Conservation (phyloP, 2,113 vertebrate species). For the Megaceryle torquata region DNA sequence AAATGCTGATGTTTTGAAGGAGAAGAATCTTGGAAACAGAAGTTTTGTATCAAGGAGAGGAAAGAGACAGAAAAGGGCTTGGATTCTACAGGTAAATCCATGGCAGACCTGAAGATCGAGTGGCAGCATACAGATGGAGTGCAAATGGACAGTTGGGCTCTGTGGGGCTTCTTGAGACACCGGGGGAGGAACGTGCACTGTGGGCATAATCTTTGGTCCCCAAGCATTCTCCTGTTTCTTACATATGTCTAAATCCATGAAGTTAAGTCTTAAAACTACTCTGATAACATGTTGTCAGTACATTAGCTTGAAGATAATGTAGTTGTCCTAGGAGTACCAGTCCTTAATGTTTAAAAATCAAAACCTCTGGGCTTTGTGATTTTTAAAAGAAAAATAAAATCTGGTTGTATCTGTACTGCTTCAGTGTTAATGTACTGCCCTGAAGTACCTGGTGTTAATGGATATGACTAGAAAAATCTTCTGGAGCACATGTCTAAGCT, state of each 20-base stretch:
- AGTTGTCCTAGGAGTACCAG: neutral
- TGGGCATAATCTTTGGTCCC: neutral
- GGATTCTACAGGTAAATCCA: neutral
- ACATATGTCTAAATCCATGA: fast-evolving
- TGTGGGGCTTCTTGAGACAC: fast-evolving
- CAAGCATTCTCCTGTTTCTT: neutral
- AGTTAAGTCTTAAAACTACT: neutral
- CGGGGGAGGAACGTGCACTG: fast-evolving
- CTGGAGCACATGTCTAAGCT: neutral
- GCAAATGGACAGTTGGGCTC: neutral
- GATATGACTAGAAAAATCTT: neutral
- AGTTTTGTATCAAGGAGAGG: neutral
- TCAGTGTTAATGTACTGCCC: neutral
- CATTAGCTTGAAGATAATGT: neutral
- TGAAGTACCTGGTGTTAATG: neutral
- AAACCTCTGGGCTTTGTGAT: neutral
- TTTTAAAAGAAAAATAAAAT: neutral
- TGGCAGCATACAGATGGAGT: fast-evolving
- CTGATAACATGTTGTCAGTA: neutral
- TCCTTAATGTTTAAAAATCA: neutral
- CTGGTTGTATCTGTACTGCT: neutral
- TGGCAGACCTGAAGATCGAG: neutral
- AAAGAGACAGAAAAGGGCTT: neutral
- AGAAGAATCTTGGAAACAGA: neutral
- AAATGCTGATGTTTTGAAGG: neutral